Base-by-base conservation (phyloP, 1,140 invertebrate species). In the Penaeus indicus region DNA sequence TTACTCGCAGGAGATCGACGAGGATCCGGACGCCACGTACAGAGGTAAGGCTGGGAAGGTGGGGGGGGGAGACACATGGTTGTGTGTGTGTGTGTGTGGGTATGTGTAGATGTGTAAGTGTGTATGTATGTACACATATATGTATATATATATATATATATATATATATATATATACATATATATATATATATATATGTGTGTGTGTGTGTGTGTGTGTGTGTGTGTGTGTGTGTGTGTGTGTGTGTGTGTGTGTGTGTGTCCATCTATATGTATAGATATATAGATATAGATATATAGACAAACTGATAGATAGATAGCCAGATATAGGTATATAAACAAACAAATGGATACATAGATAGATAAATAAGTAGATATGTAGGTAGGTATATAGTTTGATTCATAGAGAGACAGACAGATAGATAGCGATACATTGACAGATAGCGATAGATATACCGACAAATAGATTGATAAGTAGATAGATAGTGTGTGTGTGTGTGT, bases 131-230 rank as follows among this genome's bases (percentile, higher is more conserved):
- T 38, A 38, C 5, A 38, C 5, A 38, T 38, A 38, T 38, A 38
- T 38, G 5, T 42, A 8, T 42, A 42, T 42, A 42, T 42, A 42
- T 42, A 42, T 42, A 42, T 42, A 72, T 72, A 72, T 72, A 72
- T 72, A 72, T 25, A 72, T 72, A 72, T 72, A 72, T 72, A 72
- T 72, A 72, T 72, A 72, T 72, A 72, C 5, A 72, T 72, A 72
- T 42, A 42, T 42, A 42, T 42, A 42, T 4, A 42, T 42, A 42
- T 8, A 42, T 42, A 42, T 4, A 42, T 42, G 38, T 42, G 3
- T 42, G 5, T 8, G 27, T n/a, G 27, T 27, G 27, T n/a, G 22
- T 25, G 27, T n/a, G 27, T 27, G 27, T n/a, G 22, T 25, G 27
- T n/a, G 27, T 27, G 27, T n/a, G 22, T 25, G 27, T n/a, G 27